Base-by-base conservation (phyloP, 2,113 vertebrate species). In the Hippolais icterina region DNA sequence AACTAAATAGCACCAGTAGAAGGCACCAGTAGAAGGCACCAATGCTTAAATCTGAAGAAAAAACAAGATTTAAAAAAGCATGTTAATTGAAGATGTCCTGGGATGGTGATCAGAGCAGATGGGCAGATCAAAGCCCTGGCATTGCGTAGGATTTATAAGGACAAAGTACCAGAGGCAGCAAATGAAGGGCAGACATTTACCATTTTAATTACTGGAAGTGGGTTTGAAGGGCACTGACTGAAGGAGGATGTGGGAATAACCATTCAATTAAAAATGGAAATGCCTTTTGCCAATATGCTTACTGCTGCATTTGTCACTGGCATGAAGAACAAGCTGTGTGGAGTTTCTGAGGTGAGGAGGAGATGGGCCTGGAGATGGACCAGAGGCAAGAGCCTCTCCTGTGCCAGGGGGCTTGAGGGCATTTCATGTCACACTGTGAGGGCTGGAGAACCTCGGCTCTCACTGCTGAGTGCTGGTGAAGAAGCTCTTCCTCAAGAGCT, bases 211-310 rank as follows among this genome's bases (percentile, higher is more conserved):
- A 76, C 82, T 93, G 85, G 78, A 78, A 90, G 79, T 39, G 76
- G 70, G 53, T 81, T 89, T 3, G 33, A 60, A 87, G 81, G 72
- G 79, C 65, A 47, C 24, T 35, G 61, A 5, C 42, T 20, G 47
- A n/a, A 72, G 65, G 49, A 96, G 91, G 90, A 94, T 92, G 93
- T 94, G 83, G 91, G 91, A 89, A 96, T 41, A 84, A 72, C 63
- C 70, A 70, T 74, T 72, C 85, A 54, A 83, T 71, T 44, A 52
- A 78, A 82, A 68, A 54, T 91, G 70, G 74, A 78, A 91, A 54
- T 35, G 22, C 6, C 63, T 74, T n/a, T 63, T 89, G 41, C 71
- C 71, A 39, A 12, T 29, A 8, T 0, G 0, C 52, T 78, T 41
- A n/a, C 57, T 75, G 60, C 71, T 70, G 94, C 61, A 3, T 71